phyloP scores from a whole-genome alignment of 1,140 invertebrate genomes.

The Globodera rostochiensis region DNA sequence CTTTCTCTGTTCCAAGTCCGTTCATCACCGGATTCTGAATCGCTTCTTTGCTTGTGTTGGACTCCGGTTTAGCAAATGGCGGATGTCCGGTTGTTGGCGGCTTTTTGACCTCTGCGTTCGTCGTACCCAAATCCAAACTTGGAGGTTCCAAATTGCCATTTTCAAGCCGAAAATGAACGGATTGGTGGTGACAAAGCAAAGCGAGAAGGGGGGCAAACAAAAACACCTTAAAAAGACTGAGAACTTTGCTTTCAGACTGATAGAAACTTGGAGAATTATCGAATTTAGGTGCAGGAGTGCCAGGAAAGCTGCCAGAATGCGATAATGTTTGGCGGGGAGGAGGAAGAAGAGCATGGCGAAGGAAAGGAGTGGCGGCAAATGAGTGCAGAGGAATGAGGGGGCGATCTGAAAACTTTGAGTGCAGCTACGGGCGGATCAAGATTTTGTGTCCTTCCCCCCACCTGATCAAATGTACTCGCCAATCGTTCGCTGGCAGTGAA shows the following conservation, averaged over 20 bases:
- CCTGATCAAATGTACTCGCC: slow-evolving; percentile 44
- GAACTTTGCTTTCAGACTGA: not conserved
- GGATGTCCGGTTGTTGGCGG: not conserved
- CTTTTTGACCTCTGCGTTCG: not conserved
- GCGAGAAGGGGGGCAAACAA: slow-evolving; percentile 17
- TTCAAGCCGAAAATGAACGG: not conserved
- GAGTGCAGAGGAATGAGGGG: slow-evolving; percentile 1
- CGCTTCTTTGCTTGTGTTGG: not conserved
- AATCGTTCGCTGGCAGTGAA: slow-evolving; percentile 42
- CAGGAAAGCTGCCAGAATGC: not conserved
- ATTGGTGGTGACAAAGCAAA: slow-evolving; percentile 17
- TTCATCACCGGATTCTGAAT: not conserved
- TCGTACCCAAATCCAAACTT: slow-evolving; percentile 3
- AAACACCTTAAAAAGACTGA: slow-evolving; percentile 5
- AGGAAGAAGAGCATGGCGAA: slow-evolving; percentile 1
- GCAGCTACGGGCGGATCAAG: not conserved
- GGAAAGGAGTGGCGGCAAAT: not conserved
- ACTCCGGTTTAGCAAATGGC: slow-evolving; percentile 5
- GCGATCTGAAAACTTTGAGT: not conserved
- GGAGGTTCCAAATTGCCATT: slow-evolving; percentile 12
- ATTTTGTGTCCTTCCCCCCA: not conserved
- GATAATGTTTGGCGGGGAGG: slow-evolving; percentile 11
- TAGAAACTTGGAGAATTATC: not conserved
- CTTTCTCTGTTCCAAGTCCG: not conserved
- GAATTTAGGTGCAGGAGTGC: slow-evolving; percentile 3